A percentile compares a stretch with the other conserved stretches of the same genome.
Evolutionary conservation across 2,888 invertebrate genomes (phyloP).

Genomic region (Drosophila yooni): DNA sequence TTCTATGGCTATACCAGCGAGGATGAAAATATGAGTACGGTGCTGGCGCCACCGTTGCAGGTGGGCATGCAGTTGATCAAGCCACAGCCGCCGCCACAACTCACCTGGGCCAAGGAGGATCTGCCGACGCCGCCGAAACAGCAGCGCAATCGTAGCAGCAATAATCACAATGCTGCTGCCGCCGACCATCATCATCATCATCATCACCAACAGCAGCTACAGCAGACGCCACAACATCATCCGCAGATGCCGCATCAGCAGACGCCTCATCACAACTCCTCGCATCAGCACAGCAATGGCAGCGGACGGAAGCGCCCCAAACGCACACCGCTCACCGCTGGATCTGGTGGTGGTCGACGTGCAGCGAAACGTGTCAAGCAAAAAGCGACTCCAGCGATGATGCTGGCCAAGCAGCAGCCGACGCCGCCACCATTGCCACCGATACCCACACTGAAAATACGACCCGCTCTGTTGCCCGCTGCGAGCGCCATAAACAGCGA

Average conservation of each 20-base stretch:
- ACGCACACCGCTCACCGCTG: conserved; percentile 42
- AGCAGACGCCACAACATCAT: conserved; percentile 2
- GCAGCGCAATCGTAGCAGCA: conserved; percentile 58
- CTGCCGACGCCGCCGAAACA: conserved; percentile 87
- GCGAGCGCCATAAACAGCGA: conserved; percentile 55
- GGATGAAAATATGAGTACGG: conserved; percentile 88
- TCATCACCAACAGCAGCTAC: conserved; percentile 26
- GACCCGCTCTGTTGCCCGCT: conserved; percentile 76
- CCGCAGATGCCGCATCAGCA: conserved; percentile 28
- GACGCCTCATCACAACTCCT: conserved; percentile 11
- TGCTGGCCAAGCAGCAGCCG: conserved; percentile 3
- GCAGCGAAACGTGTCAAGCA: conserved; percentile 70
- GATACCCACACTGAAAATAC: conserved; percentile 85
- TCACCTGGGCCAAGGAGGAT: conserved; percentile 91
- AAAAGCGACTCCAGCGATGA: not conserved
- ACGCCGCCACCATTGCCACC: conserved; percentile 85
- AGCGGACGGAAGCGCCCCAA: conserved; percentile 62
- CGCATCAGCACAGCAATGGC: conserved; percentile 55
- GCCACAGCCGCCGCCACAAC: conserved; percentile 88
- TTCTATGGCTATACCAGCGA: conserved; percentile 96
- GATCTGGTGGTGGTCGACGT: conserved; percentile 43
- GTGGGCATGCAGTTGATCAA: conserved; percentile 84
- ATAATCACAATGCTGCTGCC: conserved; percentile 27
- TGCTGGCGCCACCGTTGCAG: conserved; percentile 77
- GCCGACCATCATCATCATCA: conserved; percentile 30